Evolutionary conservation across 2,888 invertebrate species (phyloP).

Genomic region (Doris montereyensis): DNA sequence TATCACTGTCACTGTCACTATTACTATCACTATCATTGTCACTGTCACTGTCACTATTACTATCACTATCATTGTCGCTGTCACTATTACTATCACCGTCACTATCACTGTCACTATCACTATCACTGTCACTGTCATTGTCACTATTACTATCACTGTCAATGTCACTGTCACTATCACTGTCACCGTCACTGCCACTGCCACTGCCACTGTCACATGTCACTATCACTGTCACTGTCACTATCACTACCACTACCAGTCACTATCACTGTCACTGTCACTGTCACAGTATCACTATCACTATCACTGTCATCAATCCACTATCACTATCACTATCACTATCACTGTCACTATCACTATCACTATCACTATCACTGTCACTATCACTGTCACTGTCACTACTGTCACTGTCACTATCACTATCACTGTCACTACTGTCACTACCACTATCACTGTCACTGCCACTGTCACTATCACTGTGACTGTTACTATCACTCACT

Average conservation of each 20-base stretch:
- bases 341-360: not conserved
- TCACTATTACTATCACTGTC: too few relatives aligned
- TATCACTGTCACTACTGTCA: not conserved
- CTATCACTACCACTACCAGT: not conserved
- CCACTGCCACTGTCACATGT: not conserved
- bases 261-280: not conserved
- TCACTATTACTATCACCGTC: not conserved
- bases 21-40: not conserved
- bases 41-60: not conserved
- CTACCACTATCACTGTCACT: not conserved
- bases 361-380: not conserved
- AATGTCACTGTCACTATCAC: too few relatives aligned
- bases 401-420: not conserved
- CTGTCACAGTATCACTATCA: not conserved
- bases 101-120: not conserved
- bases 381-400: not conserved
- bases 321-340: not conserved
- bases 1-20: not conserved
- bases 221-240: not conserved
- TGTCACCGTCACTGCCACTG: not conserved
- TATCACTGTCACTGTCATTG: not conserved
- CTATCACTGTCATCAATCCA: not conserved
- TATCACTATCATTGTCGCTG: not conserved
- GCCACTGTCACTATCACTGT: not conserved
- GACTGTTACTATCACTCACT: not conserved